phyloP scores from a whole-genome alignment of 2,888 invertebrate genomes.

The Cerceris ruficornis region DNA sequence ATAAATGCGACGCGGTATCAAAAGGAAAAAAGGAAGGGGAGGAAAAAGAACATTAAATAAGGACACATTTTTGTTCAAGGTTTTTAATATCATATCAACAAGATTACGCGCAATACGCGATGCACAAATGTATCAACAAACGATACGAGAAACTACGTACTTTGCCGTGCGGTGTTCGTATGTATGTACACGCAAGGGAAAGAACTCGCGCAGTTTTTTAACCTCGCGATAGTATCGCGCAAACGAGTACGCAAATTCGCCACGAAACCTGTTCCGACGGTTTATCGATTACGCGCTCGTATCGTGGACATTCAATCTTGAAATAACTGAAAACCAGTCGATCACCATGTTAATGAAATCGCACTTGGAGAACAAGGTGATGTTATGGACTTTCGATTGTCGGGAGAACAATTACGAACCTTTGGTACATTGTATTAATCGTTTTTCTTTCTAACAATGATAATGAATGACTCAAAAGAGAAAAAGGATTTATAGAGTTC shows the following conservation, averaged over 20 bases:
- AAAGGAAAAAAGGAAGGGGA: slow-evolving; percentile 16
- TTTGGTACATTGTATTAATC: too few species aligned
- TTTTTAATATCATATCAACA: slow-evolving; percentile 10
- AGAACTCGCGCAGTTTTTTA: background rate
- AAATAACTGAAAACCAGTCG: background rate
- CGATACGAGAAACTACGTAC: background rate
- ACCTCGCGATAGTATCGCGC: background rate
- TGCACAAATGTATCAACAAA: background rate
- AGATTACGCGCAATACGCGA: background rate
- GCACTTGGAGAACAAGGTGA: too few species aligned
- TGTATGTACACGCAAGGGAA: background rate
- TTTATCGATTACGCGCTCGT: background rate
- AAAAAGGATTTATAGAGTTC: too few species aligned
- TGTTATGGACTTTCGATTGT: too few species aligned
- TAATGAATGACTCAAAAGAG: too few species aligned
- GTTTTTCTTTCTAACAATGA: too few species aligned
- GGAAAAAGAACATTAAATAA: background rate
- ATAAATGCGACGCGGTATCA: slow-evolving; percentile 3
- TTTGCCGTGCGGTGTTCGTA: background rate
- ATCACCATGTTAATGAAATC: background rate
- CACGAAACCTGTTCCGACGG: background rate
- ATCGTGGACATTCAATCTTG: background rate
- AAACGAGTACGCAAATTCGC: background rate
- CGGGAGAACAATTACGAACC: too few species aligned
- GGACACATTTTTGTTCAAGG: slow-evolving; percentile 22